Conservation (phyloP, 2,888 invertebrate species). For the Cistogaster globosa region DNA sequence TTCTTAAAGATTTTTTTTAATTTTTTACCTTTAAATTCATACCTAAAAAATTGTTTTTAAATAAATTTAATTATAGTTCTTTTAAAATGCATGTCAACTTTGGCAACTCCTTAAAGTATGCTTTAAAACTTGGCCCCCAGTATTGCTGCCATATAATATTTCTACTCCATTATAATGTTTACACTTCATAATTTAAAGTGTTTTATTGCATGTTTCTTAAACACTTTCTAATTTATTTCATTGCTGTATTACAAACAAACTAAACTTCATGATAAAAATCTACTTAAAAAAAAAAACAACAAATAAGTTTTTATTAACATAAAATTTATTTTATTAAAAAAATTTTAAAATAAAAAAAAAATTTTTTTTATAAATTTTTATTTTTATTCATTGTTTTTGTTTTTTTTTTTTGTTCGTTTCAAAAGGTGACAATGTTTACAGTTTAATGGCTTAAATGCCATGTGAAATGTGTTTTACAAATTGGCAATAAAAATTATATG, state of each 20-base stretch:
- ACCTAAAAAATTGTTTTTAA: too few relatives aligned
- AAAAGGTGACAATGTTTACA: constrained; percentile 31
- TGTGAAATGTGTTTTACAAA: constrained; percentile 60
- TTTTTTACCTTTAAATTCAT: too few relatives aligned
- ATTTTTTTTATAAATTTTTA: background rate
- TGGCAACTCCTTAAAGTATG: constrained; percentile 42
- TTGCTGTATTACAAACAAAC: constrained; percentile 51
- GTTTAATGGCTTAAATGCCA: constrained; percentile 45
- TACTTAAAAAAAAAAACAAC: too few relatives aligned
- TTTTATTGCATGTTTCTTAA: constrained; percentile 57
- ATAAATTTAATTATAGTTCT: too few relatives aligned
- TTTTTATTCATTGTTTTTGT: background rate
- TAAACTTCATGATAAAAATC: constrained; percentile 54
- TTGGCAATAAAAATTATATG: constrained; percentile 56
- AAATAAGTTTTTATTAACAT: background rate
- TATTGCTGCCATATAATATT: background rate
- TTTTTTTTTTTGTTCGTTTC: constrained; percentile 7
- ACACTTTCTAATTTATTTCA: constrained; percentile 36
- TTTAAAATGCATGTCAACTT: too few relatives aligned
- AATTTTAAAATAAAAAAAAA: background rate
- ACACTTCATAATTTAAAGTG: constrained; percentile 51
- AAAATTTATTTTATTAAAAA: constrained; percentile 47
- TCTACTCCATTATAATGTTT: constrained; percentile 46
- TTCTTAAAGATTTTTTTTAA: too few relatives aligned
- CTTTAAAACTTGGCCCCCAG: background rate